Base-by-base conservation (phyloP, 2,797 vertebrate species). In the Pseudochirops cupreus region DNA sequence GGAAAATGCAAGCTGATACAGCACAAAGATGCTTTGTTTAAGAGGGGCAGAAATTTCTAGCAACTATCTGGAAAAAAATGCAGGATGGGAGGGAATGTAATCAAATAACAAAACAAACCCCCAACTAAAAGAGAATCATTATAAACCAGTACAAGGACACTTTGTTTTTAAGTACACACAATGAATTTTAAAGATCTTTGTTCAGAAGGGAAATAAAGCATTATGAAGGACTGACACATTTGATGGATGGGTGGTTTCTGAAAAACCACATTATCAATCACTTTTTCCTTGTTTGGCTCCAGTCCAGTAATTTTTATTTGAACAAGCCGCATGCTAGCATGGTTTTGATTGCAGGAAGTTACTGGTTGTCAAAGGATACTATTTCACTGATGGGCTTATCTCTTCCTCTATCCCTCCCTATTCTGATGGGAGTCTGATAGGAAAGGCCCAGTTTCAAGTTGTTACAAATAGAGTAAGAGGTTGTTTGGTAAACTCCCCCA, bases 261-360 rank as follows among this genome's bases (percentile, higher is more conserved):
- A 98, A 98, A 98, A 98, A 97, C 53, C 95, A 97, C 97, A 98
- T 98, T 98, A 98, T 98, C 98, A 98, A 98, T 98, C 98, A 98
- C 95, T 98, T 98, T 98, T 98, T 97, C 96, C 94, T 11, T 97
- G 95, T 98, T 98, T 99, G 98, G 98, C 97, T 98, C 93, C 92
- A 97, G 96, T 98, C 97, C 98, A 98, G 96, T 98, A 97, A 98
- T 98, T 98, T 98, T 98, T 98, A 98, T 99, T 99, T 98, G 98
- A 98, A 98, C 97, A 98, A 97, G 94, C 97, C 98, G 97, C 98
- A 98, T 96, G 94, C 96, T 98, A 98, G 97, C 97, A 97, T 56
- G 92, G 92, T 97, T 98, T 97, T 98, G 97, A 98, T 98, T 98
- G 97, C 97, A 98, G 98, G 98, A 99, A 98, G 95, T 97, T 94